Base-by-base conservation (phyloP, 2,797 vertebrate species). In the Siniperca scherzeri region DNA sequence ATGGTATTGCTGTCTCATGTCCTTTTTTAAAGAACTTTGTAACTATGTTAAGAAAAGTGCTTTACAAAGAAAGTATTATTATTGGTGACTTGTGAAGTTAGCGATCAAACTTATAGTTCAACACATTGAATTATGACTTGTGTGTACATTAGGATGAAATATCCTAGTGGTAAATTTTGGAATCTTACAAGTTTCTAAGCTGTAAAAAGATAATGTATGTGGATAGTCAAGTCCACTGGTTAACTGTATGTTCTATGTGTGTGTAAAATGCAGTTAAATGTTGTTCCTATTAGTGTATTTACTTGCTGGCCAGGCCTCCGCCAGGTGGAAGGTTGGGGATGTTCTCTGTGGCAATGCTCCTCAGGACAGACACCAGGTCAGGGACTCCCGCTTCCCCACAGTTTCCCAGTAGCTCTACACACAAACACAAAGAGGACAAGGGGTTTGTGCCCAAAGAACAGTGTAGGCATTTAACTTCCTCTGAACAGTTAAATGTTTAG, bases 271-370 rank as follows among this genome's bases (percentile, higher is more conserved):
- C 53, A 80, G 50, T 22, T 81, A 9, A 30, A 53, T 36, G 19
- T 62, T 44, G 57, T 25, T 68, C 33, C 5, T 2, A 12, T 33
- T 17, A 46, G 66, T 57, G 67, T 78, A 97, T 96, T 97, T 96
- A 99, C 99, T 99, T 99, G 97, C 98, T 98, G 94, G 98, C 97
- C 95, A 99, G 96, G 92, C 98, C 99, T 95, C 99, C 99, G 87
- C 98, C 99, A 80, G 98, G 98, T 91, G 99, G 99, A 91, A 99
- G 96, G 93, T 99, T 97, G 84, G 98, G 97, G 95, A 99, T 97
- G 95, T 96, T 99, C 95, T 99, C 98, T 89, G 97, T 95, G 92
- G 97, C 97, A 86, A 99, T 97, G 94, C 96, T 97, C 92, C 98
- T 97, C 96, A 99, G 97, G 91, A 99, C 96, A 91, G 98, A 97